phyloP scores from a whole-genome alignment of 1,140 invertebrate genomes.

The Euschistus heros region DNA sequence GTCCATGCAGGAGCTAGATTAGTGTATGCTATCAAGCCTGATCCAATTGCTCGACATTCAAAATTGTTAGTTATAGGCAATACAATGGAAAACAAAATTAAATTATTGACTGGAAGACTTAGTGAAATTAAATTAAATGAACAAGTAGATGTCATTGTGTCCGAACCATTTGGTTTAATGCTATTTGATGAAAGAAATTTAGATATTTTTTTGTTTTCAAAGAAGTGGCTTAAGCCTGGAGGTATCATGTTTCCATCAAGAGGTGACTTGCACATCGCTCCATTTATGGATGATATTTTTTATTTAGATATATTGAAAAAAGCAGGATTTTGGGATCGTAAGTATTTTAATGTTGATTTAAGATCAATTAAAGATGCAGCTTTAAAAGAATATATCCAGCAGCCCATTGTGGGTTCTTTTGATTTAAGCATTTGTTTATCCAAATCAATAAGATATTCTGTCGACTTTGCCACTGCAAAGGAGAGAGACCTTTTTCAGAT shows the following conservation, averaged over 20 bases:
- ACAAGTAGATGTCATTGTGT: constrained; percentile 92
- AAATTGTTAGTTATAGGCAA: constrained; percentile 84
- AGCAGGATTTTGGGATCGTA: constrained; percentile 96
- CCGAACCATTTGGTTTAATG: constrained; percentile 99
- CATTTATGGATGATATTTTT: constrained; percentile 93
- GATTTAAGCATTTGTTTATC: constrained; percentile 95
- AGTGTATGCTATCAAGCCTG: constrained; percentile 97
- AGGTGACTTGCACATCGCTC: constrained; percentile 94
- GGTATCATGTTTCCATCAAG: constrained; percentile 94
- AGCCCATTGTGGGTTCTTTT: constrained; percentile 98
- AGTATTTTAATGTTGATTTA: constrained; percentile 93
- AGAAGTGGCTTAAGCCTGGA: constrained; percentile 89
- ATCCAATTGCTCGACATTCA: constrained; percentile 94
- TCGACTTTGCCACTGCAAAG: constrained; percentile 85
- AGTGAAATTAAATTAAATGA: constrained; percentile 95
- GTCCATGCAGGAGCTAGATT: constrained; percentile 91
- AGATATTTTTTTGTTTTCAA: constrained; percentile 95
- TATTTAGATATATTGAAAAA: constrained; percentile 98
- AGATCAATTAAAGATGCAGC: constrained; percentile 80
- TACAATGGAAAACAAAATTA: constrained; percentile 71
- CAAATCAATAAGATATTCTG: constrained; percentile 82
- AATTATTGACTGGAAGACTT: constrained; percentile 93
- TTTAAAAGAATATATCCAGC: constrained; percentile 94
- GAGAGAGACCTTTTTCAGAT: constrained; percentile 93
- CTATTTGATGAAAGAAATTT: constrained; percentile 98